Evolutionary conservation across 2,888 invertebrate genomes (phyloP), one percentile per base, ranked within the genome.

Genomic region (Latrodectus hesperus): DNA sequence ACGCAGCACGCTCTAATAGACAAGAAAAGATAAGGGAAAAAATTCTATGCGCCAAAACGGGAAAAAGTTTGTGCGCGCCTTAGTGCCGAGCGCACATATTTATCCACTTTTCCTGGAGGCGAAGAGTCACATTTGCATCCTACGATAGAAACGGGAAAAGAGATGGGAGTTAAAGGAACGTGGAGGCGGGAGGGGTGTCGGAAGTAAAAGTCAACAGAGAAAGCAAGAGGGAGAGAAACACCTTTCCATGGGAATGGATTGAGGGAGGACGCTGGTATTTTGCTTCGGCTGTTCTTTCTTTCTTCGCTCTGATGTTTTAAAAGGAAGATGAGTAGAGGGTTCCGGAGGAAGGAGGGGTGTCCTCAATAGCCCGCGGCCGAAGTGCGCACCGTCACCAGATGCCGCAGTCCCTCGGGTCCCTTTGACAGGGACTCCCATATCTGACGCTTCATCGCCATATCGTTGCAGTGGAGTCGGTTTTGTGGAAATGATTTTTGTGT

Each of bases 351-450:
- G 70, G 67, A 73, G 73, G 53, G 73, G 79, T 52, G 73, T 22
- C 65, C 51, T 60, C 80, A 75, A 73, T 64, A 68, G 80, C 80
- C 84, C 79, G 74, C 84, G 84, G 84, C 81, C 81, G 17, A 71
- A 85, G 72, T 86, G 73, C 67, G 17, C 26, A 14, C 67, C 68
- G 72, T 72, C 80, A 81, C 76, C 80, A 68, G 65, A 55, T 86
- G 80, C 72, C 86, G 77, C 86, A 81, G 65, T 86, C 86, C 77
- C 86, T 77, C 53, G 81, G 86, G 85, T 85, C 79, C 80, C 80
- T 80, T 85, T 85, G 79, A 80, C 70, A 52, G 75, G 52, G 65
- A 60, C 10, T 16, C 22, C 22, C 22, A 22, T 22, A 22, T 22
- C 22, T 22, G 22, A 22, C 22, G 22, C 22, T 22, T 22, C 22